Percentiles rank a stretch among this genome's conserved stretches.
phyloP scores from a whole-genome alignment of 2,797 vertebrate species.

The Saguinus oedipus region DNA sequence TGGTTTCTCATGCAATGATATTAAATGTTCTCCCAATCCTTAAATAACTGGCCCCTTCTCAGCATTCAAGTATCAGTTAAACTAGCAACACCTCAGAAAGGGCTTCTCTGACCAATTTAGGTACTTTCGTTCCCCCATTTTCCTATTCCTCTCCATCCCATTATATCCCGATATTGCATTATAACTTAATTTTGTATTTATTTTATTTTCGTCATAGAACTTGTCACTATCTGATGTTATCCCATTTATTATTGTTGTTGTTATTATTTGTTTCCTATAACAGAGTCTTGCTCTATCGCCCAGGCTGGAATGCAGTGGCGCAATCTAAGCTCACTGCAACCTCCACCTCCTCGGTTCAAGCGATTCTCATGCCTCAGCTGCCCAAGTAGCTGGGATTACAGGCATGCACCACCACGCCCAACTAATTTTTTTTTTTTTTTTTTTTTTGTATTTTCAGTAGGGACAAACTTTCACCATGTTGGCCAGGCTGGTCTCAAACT shows the following conservation, averaged over 20 bases:
- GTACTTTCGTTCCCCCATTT: no score
- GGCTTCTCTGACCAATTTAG: background rate
- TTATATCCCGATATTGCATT: background rate
- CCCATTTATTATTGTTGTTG: background rate
- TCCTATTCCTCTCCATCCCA: background rate
- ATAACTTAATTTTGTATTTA: background rate
- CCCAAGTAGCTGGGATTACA: background rate
- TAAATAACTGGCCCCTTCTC: background rate
- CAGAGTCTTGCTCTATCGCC: background rate
- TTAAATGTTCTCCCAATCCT: background rate
- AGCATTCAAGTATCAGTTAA: background rate
- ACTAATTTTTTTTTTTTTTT: background rate
- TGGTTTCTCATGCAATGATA: background rate
- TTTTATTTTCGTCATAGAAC: background rate
- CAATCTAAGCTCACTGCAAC: background rate
- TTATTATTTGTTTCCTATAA: background rate
- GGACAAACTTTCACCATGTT: background rate
- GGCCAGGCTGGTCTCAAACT: background rate
- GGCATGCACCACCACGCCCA: accelerated
- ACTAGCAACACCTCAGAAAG: background rate
- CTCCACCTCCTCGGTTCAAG: background rate
- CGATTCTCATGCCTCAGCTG: background rate
- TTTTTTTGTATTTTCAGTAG: background rate
- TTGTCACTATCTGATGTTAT: background rate
- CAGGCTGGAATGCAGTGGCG: accelerated